Evolutionary conservation across 2,113 vertebrate genomes (phyloP), one percentile per base, ranked within the genome.

Genomic region (Micronycteris hirsuta): DNA sequence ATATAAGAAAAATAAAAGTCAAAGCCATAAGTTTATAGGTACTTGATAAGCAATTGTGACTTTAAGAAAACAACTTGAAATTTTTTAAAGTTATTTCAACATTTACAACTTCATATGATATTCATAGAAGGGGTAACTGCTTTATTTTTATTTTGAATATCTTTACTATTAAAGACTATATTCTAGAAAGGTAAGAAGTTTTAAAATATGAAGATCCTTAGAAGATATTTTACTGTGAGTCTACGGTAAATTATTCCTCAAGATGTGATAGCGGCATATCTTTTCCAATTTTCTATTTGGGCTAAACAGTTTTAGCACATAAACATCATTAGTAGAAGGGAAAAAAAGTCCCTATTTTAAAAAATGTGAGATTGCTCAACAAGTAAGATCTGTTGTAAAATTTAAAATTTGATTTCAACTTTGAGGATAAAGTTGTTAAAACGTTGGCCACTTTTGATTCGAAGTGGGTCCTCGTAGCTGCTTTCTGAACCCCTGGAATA

Each of bases 401-500:
- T 84, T 71, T 91, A 90, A 88, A 88, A 80, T 74, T 49, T 80
- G n/a, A 86, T 56, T 86, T 93, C 45, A 65, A 15, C 65, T 86
- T 70, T 33, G 52, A 86, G 78, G 58, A 96, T 68, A 49, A 94
- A 96, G 86, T 86, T 94, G 82, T 93, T 89, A 84, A 90, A 83
- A 76, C 52, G 93, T 8, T 95, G 74, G 84, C 52, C 36, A 68
- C 82, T 86, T 94, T 91, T 86, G 82, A 93, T 89, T 96, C 63
- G 58, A 97, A 97, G 68, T 96, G 89, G 90, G 82, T 93, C 92
- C 97, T 97, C 97, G 94, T 97, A 81, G 74, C 68, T 91, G 12
- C 0, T 95, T 98, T 84, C 95, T 97, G 96, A 97, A 95, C 84
- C 82, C 54, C 81, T 89, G 89, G 78, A 88, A 96, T 95, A 98